Percentiles rank a stretch among this genome's conserved stretches.
Evolutionary conservation across 2,888 invertebrate species (phyloP).

Genomic region (Catocala fraxini): DNA sequence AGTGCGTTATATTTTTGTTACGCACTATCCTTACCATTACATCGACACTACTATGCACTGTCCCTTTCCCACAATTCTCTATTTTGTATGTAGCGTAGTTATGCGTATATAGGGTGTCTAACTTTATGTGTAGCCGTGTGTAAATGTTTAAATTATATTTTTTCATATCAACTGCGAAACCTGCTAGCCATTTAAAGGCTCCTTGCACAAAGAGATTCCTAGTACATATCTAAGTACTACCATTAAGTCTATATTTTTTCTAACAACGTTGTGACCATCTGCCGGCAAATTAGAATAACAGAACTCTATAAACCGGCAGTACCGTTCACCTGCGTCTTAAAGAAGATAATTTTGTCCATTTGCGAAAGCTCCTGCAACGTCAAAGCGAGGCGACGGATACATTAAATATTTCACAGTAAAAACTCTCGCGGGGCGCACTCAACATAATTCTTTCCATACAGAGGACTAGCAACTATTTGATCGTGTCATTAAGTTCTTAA

Average conservation of each 20-base stretch:
- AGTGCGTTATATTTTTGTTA: too few relatives aligned
- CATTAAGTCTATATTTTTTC: slow-evolving; percentile 25
- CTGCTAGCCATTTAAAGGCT: background rate
- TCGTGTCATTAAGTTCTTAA: slow-evolving; percentile 65
- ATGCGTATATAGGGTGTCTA: too few relatives aligned
- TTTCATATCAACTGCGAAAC: background rate
- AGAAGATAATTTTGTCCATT: slow-evolving; percentile 46
- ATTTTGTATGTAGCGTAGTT: too few relatives aligned
- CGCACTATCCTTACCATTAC: too few relatives aligned
- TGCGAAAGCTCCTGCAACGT: slow-evolving; percentile 35
- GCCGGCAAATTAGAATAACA: slow-evolving; percentile 33
- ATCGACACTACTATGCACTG: too few relatives aligned
- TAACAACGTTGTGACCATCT: slow-evolving; percentile 43
- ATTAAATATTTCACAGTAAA: slow-evolving; percentile 52
- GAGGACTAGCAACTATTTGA: slow-evolving; percentile 61
- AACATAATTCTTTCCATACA: slow-evolving; percentile 50
- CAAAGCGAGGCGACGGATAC: slow-evolving; percentile 23
- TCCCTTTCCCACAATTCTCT: too few relatives aligned
- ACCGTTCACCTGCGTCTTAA: slow-evolving; percentile 43
- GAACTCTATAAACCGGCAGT: slow-evolving; percentile 20
- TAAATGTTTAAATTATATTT: background rate
- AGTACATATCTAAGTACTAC: slow-evolving; percentile 2
- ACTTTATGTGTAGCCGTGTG: too few relatives aligned
- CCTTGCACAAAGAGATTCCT: background rate
- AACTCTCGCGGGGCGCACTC: slow-evolving; percentile 48